Evolutionary conservation across 2,797 vertebrate species (phyloP), one percentile per base, ranked within the genome.

Genomic region (Uromys caudimaculatus): DNA sequence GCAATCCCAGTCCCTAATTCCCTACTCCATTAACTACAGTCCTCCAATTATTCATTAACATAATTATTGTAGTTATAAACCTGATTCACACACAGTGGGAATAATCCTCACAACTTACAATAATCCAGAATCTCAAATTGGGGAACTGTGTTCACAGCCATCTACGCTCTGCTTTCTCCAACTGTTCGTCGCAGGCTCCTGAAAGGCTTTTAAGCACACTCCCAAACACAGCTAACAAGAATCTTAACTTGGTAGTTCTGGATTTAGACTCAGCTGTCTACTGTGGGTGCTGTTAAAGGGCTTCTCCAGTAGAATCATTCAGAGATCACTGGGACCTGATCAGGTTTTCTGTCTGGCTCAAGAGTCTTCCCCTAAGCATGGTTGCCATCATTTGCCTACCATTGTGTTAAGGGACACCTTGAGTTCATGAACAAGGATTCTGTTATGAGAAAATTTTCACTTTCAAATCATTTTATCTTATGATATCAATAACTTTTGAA

Each of bases 11-110:
- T 52, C 54, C 77, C 73, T 14, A 94, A 82, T 58, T 94, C 92
- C 91, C 79, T 89, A 64, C 14, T 64, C 90, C 62, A 94, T 95
- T 97, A 93, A 75, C 58, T 76, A 3, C 78, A 85, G 41, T 78
- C 56, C 78, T 86, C 79, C 47, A 71, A 35, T 62, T 90, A 91
- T 87, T 95, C 89, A 88, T 83, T 89, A 83, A 88, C 56, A 67
- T 75, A 94, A 77, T 93, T 86, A 88, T 82, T 81, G 29, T 1
- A 35, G 2, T 92, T 75, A 78, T 69, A 94, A 92, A 78, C 32
- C 92, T 11, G 2, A 84, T 83, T 81, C 4, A 41, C n/a, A 21
- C 14, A 64, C 44, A 58, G 14, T 90, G 82, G 41, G 35, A 93
- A 92, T 82, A 89, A 88, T 69, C 12, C 76, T 95, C 54, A 38